Base-by-base conservation (phyloP, 2,888 invertebrate genomes). In the Drosophila anomelani region DNA sequence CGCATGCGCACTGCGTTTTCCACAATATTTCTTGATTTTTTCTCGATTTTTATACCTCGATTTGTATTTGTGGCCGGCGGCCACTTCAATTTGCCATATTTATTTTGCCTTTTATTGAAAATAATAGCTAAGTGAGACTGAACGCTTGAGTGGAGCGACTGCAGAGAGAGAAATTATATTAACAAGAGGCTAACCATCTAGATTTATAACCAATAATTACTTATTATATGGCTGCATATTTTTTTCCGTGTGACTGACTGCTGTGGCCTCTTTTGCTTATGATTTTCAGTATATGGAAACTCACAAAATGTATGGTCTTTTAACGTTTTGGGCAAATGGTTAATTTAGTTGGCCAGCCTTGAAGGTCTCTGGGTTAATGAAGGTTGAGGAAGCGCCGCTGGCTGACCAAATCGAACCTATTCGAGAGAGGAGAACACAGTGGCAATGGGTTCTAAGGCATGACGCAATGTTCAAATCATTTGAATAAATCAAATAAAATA, bases 1-100 rank as follows among this genome's bases (percentile, higher is more conserved):
- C 86, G 88, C 86, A 85, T 88, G 84, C 81, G 85, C 88, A 58
- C 59, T 75, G 67, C 57, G 72, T 71, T 88, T 59, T 46, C 26
- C 29, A 62, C 36, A 32, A 53, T 53, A 39, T 59, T 17, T 26
- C 7, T 58, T 26, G n/a, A 36, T 53, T 60, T 29, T 47, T n/a
- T 47, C 0, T 17, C 12, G 29, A 20, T 20, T 20, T 20, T 20
- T 20, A 29, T 44, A 38, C 44, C 66, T 32, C 69, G 36, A 69
- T 71, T 68, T 53, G 51, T 64, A 69, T 59, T 53, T 47, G 29
- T 32, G 46, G 46, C 61, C 61, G 23, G 38, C 73, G 58, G 39
- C 67, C 76, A 78, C 79, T 87, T 81, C 78, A 88, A 82, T 84
- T 85, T 87, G 85, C 79, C 81, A 81, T 83, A 81, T 83, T 86